Percentiles rank a stretch among this genome's conserved stretches.
Conservation (phyloP, 2,888 invertebrate genomes). For the Siphlonurus alternatus region DNA sequence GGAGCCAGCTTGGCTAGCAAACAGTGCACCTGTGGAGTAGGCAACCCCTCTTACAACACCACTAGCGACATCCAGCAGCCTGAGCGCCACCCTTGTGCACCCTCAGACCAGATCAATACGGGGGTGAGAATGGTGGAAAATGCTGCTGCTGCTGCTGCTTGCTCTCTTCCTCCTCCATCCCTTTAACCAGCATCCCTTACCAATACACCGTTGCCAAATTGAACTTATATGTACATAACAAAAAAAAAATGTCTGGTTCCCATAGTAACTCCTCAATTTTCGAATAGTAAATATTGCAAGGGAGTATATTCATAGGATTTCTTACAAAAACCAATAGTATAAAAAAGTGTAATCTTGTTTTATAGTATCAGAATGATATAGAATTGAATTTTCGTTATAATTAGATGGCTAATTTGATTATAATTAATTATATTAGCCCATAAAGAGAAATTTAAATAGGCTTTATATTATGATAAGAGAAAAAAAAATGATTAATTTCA, state of each 20-base stretch:
- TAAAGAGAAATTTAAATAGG: too few species aligned
- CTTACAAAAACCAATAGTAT: too few species aligned
- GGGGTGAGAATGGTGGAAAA: background rate
- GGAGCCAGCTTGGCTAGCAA: too few species aligned
- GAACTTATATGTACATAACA: background rate
- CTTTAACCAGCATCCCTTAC: background rate
- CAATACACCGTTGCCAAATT: background rate
- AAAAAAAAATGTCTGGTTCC: background rate
- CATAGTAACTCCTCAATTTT: background rate
- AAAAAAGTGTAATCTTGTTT: too few species aligned
- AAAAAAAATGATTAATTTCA: too few species aligned
- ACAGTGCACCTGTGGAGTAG: slow-evolving; percentile 13
- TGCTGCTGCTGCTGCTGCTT: too few species aligned
- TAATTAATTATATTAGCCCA: too few species aligned
- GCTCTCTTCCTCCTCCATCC: slow-evolving; percentile 1
- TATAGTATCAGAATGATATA: too few species aligned
- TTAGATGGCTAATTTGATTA: too few species aligned
- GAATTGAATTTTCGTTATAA: too few species aligned
- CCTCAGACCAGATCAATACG: background rate
- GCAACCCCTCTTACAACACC: slow-evolving; percentile 16
- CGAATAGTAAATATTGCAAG: background rate
- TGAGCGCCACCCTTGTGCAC: slow-evolving; percentile 13
- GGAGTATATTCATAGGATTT: background rate
- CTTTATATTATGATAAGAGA: too few species aligned
- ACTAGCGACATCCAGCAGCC: slow-evolving; percentile 12